Evolutionary conservation across 2,113 vertebrate genomes (phyloP), one percentile per base, ranked within the genome.

Genomic region (Sarotherodon lohbergeri): DNA sequence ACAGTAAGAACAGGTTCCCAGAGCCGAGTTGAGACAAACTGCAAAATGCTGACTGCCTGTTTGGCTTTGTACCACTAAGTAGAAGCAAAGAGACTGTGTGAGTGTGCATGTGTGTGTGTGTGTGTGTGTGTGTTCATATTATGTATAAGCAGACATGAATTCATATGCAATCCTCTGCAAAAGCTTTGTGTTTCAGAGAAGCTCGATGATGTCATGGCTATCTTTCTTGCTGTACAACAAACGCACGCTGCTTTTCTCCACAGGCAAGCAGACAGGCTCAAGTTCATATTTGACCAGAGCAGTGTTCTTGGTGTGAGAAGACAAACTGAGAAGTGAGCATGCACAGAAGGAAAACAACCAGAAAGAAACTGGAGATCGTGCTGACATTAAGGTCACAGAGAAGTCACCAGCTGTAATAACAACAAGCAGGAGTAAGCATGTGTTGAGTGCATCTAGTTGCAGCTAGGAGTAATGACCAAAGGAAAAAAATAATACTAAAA

Each of bases 401-500:
- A 89, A 89, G 90, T 90, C 91, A 93, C 78, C 94, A 93, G 94
- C 91, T 95, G 86, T 79, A 83, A 93, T 84, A 94, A 93, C 89
- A 94, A 90, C 68, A 81, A 36, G 86, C 85, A 84, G 68, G 27
- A 87, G 59, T 24, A 61, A 82, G 36, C 8, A 19, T 22, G 79
- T 82, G 55, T 9, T 63, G 78, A 86, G 39, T 78, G 29, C 12
- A 43, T 22, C 41, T 10, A 17, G 7, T 85, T 63, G 63, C 24
- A 81, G 22, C 9, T 29, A 12, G 13, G n/a, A 71, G 56, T 16
- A 7, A 50, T 48, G 1, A 48, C 22, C 13, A 34, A 36, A 36
- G 27, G 24, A 0, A 73, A 73, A 66, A 2, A 56, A 3, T 3
- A 14, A 52, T 14, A 24, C 6, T 8, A 34, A 36, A 84, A 59